Percentiles rank a stretch among this genome's conserved stretches.
Evolutionary conservation across 2,113 vertebrate genomes (phyloP).

Genomic region (Coryphaenoides rupestris): DNA sequence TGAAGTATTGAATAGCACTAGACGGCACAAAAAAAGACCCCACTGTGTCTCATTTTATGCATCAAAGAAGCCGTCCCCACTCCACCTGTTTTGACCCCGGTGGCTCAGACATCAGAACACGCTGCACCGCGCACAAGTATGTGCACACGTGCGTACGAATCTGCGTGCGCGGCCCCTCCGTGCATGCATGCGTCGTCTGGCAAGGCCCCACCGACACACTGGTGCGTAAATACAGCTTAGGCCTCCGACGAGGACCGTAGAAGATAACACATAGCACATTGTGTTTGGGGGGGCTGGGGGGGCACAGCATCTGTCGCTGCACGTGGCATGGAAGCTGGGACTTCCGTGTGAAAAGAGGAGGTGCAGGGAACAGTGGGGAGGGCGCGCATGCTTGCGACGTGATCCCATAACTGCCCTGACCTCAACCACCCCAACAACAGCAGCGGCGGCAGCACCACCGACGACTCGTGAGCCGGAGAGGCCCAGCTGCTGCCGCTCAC

Average conservation of each 20-base stretch:
- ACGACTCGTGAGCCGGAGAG: too few relatives aligned
- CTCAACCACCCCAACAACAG: too few relatives aligned
- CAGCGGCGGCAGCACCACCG: too few relatives aligned
- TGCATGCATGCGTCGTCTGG: constrained; percentile 35
- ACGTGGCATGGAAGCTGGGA: constrained; percentile 1
- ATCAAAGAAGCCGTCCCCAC: too few relatives aligned
- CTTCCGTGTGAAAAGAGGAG: background rate
- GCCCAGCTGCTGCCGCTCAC: too few relatives aligned
- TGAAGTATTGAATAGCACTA: too few relatives aligned
- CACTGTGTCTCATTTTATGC: too few relatives aligned
- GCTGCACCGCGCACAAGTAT: constrained; percentile 17
- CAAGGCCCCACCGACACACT: constrained; percentile 33
- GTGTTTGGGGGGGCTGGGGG: too few relatives aligned
- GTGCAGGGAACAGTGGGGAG: background rate
- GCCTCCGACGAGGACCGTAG: constrained; percentile 42
- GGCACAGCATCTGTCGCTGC: constrained; percentile 28
- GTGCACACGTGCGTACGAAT: constrained; percentile 5
- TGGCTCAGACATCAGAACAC: constrained; percentile 31
- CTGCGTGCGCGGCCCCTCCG: background rate
- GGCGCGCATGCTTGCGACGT: too few relatives aligned
- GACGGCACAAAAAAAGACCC: too few relatives aligned
- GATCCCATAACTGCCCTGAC: too few relatives aligned
- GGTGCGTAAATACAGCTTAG: constrained; percentile 41
- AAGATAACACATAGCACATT: constrained; percentile 48
- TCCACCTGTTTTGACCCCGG: constrained; percentile 18